Evolutionary conservation across 2,888 invertebrate genomes (phyloP).

Genomic region (Hanleya hanleyi): DNA sequence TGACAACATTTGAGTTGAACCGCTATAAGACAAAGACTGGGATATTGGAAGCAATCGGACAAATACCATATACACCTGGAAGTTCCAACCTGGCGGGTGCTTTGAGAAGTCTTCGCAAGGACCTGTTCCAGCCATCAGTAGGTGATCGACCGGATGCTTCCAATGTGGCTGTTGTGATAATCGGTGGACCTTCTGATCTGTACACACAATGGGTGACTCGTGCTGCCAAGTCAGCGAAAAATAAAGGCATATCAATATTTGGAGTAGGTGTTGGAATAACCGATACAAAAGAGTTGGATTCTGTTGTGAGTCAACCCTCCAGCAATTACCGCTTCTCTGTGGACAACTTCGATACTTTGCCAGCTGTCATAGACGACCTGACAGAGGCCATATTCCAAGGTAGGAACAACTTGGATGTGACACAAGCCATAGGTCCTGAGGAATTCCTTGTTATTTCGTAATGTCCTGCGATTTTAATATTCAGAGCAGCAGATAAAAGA

Average conservation of each 20-base stretch:
- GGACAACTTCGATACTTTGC: not conserved
- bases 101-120: constrained; percentile 10
- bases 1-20: not conserved
- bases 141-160: constrained; percentile 35
- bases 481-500: too few relatives aligned
- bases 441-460: too few relatives aligned
- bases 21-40: not conserved
- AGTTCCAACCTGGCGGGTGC: not conserved
- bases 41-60: not conserved
- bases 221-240: not conserved
- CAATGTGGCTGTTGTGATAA: not conserved
- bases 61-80: not conserved
- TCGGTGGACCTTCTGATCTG: not conserved
- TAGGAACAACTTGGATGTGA: too few relatives aligned
- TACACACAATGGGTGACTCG: not conserved
- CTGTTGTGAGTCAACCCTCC: constrained; percentile 29
- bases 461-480: too few relatives aligned
- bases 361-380: not conserved
- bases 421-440: too few relatives aligned
- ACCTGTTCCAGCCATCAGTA: constrained; percentile 19
- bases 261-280: constrained; percentile 37
- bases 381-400: not conserved
- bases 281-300: constrained; percentile 14
- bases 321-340: not conserved
- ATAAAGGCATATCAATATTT: constrained; percentile 18